phyloP scores from a whole-genome alignment of 2,888 invertebrate genomes.

The Opisthograptis luteolata region DNA sequence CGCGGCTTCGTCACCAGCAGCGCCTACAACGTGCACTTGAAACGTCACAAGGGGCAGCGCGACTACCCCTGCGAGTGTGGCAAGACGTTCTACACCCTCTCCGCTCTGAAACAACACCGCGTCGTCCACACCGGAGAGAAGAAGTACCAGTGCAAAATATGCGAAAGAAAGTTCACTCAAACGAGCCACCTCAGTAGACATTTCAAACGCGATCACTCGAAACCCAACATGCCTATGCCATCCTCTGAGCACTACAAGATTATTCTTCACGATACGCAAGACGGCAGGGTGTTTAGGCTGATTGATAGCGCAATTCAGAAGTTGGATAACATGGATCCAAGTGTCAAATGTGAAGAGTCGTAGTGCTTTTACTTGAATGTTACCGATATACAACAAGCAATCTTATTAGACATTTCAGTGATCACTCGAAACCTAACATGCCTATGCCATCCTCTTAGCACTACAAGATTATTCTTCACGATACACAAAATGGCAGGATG shows the following conservation, averaged over 20 bases:
- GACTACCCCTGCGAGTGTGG: constrained; percentile 78
- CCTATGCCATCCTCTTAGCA: constrained; percentile 64
- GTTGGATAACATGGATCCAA: constrained; percentile 10
- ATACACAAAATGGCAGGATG: constrained; percentile 36
- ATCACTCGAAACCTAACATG: constrained; percentile 66
- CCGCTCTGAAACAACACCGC: constrained; percentile 72
- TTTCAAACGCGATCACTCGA: constrained; percentile 72
- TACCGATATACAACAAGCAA: too few relatives aligned
- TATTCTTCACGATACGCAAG: constrained; percentile 45
- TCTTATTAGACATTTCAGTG: constrained; percentile 63
- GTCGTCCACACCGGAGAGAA: constrained; percentile 78
- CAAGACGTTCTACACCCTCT: constrained; percentile 76
- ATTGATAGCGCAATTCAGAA: constrained; percentile 38
- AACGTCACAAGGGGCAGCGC: constrained; percentile 73
- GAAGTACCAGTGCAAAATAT: constrained; percentile 75
- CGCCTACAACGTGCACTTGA: constrained; percentile 71
- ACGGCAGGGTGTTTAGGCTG: constrained; percentile 43
- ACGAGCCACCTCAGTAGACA: constrained; percentile 74
- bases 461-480: constrained; percentile 58
- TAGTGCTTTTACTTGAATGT: constrained; percentile 26
- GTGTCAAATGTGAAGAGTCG: constrained; percentile 56
- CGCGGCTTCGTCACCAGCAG: constrained; percentile 76
- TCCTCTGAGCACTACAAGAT: constrained; percentile 63
- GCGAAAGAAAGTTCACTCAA: constrained; percentile 74
- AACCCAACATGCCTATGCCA: constrained; percentile 64